Base-by-base conservation (phyloP, 1,140 invertebrate species). In the Aphelenchoides besseyi region DNA sequence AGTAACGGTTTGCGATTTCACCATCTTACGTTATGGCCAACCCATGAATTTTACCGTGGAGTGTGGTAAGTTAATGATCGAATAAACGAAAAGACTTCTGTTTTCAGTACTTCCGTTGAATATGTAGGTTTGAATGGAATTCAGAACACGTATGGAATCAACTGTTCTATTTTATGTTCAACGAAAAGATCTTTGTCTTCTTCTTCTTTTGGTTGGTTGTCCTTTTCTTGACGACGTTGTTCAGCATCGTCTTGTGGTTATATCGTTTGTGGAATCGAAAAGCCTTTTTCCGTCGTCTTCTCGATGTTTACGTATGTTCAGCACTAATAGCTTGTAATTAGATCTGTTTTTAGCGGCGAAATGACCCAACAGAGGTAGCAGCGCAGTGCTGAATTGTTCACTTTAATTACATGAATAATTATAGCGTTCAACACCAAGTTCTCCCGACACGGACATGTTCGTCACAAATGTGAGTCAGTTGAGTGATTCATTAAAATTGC, bases 171-270 rank as follows among this genome's bases (percentile, higher is more conserved):
- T n/a, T n/a, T n/a, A 81, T 80, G 81, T 85, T 85, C 71, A 85
- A 85, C 74, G 83, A 85, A 68, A 85, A 85, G 71, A 80, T 85
- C 33, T 85, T 85, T 70, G 74, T 85, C 29, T 82, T 85, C 63
- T 74, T 85, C 67, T 85, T 77, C 74, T 82, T 85, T 71, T 85
- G 84, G 82, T 66, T 85, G 41, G 64, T 81, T 33, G 48, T 82
- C 37, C 48, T 85, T n/a, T 67, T 78, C 54, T 53, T 41, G 18
- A 32, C 69, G 28, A 79, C 76, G 37, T 29, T 80, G 35, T 68
- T 77, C 68, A 70, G 66, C 30, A 69, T 80, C 68, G 62, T 72
- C 36, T 62, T 81, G 9, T 78, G 76, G 76, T 26, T 72, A 18
- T 2, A 36, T 12, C n/a, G 75, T 12, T 35, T 76, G 8, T 9